A percentile compares a stretch with the other conserved stretches of the same genome.
Conservation (phyloP, 2,797 vertebrate genomes). For the Scarus forsteni region DNA sequence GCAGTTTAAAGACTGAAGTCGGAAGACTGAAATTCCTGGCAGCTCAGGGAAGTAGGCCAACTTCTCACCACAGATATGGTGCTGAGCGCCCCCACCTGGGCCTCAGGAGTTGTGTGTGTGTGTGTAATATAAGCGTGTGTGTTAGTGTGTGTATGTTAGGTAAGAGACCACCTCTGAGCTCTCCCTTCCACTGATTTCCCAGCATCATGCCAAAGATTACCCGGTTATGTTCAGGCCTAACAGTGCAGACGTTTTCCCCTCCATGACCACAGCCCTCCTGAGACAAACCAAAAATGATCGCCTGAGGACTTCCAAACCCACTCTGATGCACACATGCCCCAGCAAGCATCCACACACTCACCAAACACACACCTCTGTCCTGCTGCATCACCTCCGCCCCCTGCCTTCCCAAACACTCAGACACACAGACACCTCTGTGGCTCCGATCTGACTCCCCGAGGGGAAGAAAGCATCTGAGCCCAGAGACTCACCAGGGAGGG, state of each 20-base stretch:
- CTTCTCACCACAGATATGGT: conserved; percentile 69
- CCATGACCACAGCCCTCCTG: conserved; percentile 67
- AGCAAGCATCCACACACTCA: conserved; percentile 40
- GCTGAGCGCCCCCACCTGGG: conserved; percentile 76
- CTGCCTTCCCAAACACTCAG: conserved; percentile 40
- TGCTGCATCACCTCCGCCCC: conserved; percentile 49
- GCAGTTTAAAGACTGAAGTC: conserved; percentile 24
- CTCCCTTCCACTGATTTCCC: conserved; percentile 81
- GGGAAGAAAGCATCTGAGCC: conserved; percentile 52
- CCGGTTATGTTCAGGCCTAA: conserved; percentile 70
- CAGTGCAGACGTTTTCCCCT: conserved; percentile 72
- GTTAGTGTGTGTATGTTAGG: conserved; percentile 27
- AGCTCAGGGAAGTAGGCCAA: conserved; percentile 71
- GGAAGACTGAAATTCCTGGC: conserved; percentile 75
- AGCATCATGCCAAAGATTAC: conserved; percentile 77
- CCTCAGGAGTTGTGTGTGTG: conserved; percentile 45
- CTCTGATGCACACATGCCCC: conserved; percentile 41
- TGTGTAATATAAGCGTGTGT: not conserved
- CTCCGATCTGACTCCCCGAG: conserved; percentile 51
- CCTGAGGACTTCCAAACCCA: conserved; percentile 69
- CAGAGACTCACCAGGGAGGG: conserved; percentile 51
- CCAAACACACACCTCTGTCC: conserved; percentile 50
- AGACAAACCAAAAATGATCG: conserved; percentile 67
- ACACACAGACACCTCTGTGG: conserved; percentile 61
- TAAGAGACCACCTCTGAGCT: conserved; percentile 82